These are phyloP conservation scores for Neosilurus hyrtlii DNA, from an alignment of 2,797 vertebrate genomes.

Conservation along the genomic window DNA sequence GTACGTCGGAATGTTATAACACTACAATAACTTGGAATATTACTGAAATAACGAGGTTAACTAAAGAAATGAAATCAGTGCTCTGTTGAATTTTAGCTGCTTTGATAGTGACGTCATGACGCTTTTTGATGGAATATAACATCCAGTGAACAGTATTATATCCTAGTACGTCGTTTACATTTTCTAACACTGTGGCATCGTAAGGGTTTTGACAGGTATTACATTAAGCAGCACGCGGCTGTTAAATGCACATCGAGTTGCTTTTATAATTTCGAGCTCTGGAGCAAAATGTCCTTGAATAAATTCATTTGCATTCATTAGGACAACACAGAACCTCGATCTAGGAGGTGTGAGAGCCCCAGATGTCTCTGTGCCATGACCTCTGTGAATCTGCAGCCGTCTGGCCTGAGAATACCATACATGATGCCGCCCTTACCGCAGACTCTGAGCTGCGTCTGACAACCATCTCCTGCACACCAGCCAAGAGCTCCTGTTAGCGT, in stretches of 20 bases:
- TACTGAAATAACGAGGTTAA: background rate
- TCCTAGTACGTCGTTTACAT: background rate
- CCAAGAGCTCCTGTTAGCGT: background rate
- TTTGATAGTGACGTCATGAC: too few relatives aligned
- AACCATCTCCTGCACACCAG: background rate
- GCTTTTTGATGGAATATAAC: background rate
- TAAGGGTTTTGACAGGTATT: background rate
- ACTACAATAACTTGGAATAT: background rate
- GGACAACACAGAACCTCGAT: background rate
- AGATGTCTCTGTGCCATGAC: constrained; percentile 9
- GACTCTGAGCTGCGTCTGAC: background rate
- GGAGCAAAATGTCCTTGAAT: background rate
- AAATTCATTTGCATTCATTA: constrained; percentile 12
- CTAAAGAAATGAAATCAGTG: background rate
- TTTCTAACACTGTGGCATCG: background rate
- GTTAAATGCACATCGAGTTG: background rate
- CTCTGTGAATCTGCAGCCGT: constrained; percentile 10
- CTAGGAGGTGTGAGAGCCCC: background rate
- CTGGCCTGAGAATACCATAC: constrained; percentile 19
- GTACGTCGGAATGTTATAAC: background rate
- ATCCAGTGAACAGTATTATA: background rate
- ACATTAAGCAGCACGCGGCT: background rate
- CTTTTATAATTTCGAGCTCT: background rate
- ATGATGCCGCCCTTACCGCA: background rate
- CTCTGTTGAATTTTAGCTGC: background rate